Evolutionary conservation across 2,113 vertebrate genomes (phyloP).

Genomic region (Python bivittatus): DNA sequence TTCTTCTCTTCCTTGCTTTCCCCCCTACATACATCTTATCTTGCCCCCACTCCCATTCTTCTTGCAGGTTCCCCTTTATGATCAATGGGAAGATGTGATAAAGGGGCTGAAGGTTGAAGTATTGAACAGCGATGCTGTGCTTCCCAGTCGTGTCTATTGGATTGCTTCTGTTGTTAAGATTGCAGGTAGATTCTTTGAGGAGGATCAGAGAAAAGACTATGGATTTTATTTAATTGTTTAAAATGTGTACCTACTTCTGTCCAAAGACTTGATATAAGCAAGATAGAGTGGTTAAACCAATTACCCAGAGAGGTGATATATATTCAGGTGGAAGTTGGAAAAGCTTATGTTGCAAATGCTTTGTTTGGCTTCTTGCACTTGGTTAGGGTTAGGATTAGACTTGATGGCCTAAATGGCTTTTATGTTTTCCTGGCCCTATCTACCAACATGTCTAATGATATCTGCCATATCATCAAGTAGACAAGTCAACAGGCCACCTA

Average conservation of each 20-base stretch:
- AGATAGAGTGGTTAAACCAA: neutral
- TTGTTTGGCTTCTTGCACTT: neutral
- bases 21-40: neutral
- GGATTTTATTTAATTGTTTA: neutral
- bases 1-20: neutral
- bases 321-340: neutral
- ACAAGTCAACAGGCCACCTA: neutral
- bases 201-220: neutral
- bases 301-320: neutral
- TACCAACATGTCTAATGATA: neutral
- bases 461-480: neutral
- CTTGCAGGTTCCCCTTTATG: slow-evolving; percentile 85
- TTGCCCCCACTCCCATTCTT: neutral
- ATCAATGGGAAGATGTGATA: slow-evolving; percentile 90
- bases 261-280: neutral
- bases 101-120: slow-evolving; percentile 94
- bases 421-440: neutral
- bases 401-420: neutral
- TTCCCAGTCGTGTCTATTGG: slow-evolving; percentile 95
- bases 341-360: neutral
- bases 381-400: neutral
- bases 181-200: slow-evolving; percentile 75
- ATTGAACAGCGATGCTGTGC: slow-evolving; percentile 86
- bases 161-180: slow-evolving; percentile 88
- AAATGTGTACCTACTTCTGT: neutral